A percentile compares a stretch with the other conserved stretches of the same genome.
Evolutionary conservation across 1,140 invertebrate genomes (phyloP).

Genomic region (Meloidogyne floridensis): DNA sequence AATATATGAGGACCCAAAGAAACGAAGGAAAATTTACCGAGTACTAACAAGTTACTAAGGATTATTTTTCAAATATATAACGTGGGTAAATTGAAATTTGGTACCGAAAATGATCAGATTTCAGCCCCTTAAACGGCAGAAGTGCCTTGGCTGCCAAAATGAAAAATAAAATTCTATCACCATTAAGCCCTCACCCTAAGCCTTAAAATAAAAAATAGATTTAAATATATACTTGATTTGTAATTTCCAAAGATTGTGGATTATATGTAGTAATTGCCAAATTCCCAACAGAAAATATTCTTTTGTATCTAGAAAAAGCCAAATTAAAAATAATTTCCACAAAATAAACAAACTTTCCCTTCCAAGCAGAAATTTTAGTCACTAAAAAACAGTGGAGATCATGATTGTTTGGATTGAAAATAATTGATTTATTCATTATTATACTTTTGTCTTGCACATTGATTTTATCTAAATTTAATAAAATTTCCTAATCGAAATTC

Average conservation of each 20-base stretch:
- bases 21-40: no score
- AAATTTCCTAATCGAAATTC: no score
- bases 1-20: no score
- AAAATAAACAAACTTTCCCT: slow-evolving; percentile 79
- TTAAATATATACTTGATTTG: slow-evolving; percentile 80
- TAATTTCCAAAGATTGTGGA: slow-evolving; percentile 87
- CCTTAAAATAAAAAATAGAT: background rate
- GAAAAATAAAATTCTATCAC: slow-evolving; percentile 68
- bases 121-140: no score
- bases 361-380: slow-evolving; percentile 87
- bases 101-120: no score
- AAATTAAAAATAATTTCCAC: slow-evolving; percentile 35
- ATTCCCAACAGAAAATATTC: slow-evolving; percentile 93
- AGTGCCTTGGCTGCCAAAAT: slow-evolving; percentile 66
- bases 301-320: slow-evolving; percentile 78
- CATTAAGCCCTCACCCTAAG: slow-evolving; percentile 70
- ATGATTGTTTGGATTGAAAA: slow-evolving; percentile 51
- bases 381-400: slow-evolving; percentile 85
- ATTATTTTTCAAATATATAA: no score
- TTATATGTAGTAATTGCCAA: slow-evolving; percentile 95
- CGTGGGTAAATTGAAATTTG: no score
- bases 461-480: no score
- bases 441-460: background rate
- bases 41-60: no score
- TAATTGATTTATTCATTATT: slow-evolving; percentile 22